Evolutionary conservation across 2,888 invertebrate genomes (phyloP), one percentile per base, ranked within the genome.

Genomic region (Eilema sororculum): DNA sequence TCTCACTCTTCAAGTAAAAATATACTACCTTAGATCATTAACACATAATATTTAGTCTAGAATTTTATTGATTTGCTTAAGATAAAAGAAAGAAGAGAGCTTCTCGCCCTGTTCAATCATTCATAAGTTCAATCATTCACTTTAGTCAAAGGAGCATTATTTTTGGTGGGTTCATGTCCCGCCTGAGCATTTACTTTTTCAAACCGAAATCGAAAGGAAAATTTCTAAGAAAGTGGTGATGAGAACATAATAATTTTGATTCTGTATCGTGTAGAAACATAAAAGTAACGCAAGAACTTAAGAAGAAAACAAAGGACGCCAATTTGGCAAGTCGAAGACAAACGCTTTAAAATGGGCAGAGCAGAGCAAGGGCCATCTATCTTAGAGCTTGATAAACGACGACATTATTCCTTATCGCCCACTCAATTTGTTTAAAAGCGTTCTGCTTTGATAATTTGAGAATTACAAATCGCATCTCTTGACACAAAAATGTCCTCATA

Each of bases 361-460:
- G 94, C 90, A 92, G 93, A 94, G 93, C 93, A 90, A 91, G 89
- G 88, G 89, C 92, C 92, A 95, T 95, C 94, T 93, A 95, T 95
- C 95, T 94, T 89, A 84, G 89, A 90, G 91, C 93, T 93, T 95
- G 95, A 95, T 94, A 95, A 95, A 95, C 93, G 95, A 93, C 94
- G 94, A 94, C 95, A 95, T 95, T 95, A 95, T 93, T 95, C 91
- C 93, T 95, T 95, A 95, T 95, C 95, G 93, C 94, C 94, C 92
- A 94, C 95, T 95, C 95, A 95, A 95, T 95, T 95, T 95, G 94
- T 95, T 94, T 94, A 94, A 95, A 94, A 95, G 94, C 95, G 92
- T 93, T 94, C 90, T 94, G 93, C 94, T 94, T 95, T 95, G 93
- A 95, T 95, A 94, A 95, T 95, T 95, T 94, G 91, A 93, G 90